These are phyloP conservation scores for Phaonia tiefii DNA, from an alignment of 2,888 invertebrate genomes.

Conservation along the genomic window DNA sequence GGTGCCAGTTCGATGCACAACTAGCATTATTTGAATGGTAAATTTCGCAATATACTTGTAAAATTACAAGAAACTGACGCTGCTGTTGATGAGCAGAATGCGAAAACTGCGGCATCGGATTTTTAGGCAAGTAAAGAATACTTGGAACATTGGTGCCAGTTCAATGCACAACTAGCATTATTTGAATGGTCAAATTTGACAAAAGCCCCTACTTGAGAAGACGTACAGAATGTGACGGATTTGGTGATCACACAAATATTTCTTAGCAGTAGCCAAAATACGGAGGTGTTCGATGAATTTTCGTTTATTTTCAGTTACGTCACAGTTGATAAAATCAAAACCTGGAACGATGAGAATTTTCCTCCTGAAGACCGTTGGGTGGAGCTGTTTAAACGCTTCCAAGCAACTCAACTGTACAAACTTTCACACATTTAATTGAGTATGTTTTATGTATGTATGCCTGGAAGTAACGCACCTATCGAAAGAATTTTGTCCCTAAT, in stretches of 20 bases:
- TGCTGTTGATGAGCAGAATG: constrained; percentile 47
- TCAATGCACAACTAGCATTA: constrained; percentile 1
- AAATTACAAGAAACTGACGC: neutral
- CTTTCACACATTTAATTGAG: no score
- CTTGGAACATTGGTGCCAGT: constrained; percentile 23
- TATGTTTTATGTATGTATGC: no score
- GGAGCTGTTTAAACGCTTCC: neutral
- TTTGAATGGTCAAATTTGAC: constrained; percentile 31
- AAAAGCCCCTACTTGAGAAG: constrained; percentile 39
- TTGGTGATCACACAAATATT: neutral
- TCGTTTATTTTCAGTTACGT: no score
- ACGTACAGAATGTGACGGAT: constrained; percentile 5
- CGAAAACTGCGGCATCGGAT: constrained; percentile 50
- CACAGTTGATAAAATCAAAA: no score
- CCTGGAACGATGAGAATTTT: no score
- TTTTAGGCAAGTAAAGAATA: constrained; percentile 37
- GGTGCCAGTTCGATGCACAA: constrained; percentile 14
- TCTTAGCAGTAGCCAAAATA: neutral
- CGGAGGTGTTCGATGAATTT: no score
- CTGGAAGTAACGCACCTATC: no score
- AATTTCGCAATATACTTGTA: no score
- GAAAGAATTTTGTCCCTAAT: no score
- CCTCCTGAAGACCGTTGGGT: no score
- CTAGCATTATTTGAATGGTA: neutral
- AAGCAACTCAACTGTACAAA: no score